phyloP scores from a whole-genome alignment of 2,797 vertebrate species.

The Hapalemur alaotrensis region DNA sequence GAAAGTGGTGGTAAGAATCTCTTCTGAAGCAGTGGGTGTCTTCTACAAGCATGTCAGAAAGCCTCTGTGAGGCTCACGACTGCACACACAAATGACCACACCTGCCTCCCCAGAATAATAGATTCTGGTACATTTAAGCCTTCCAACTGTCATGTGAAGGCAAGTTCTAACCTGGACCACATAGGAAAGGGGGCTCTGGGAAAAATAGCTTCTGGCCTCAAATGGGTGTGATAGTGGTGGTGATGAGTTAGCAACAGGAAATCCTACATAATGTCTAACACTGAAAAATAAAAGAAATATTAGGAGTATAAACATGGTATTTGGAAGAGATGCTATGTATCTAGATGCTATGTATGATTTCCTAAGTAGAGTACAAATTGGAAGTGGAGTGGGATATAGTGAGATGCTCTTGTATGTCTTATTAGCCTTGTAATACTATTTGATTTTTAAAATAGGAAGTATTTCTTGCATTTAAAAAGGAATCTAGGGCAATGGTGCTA shows the following conservation, averaged over 20 bases:
- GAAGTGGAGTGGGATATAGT: background rate
- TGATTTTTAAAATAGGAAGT: background rate
- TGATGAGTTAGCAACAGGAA: background rate
- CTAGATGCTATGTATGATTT: background rate
- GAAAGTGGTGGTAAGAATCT: background rate
- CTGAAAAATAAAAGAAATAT: background rate
- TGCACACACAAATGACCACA: background rate
- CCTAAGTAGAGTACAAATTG: background rate
- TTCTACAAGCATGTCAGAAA: background rate
- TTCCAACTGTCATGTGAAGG: background rate
- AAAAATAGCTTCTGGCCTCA: background rate
- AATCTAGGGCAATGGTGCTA: background rate
- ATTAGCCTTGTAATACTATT: background rate
- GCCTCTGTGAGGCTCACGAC: too few species aligned
- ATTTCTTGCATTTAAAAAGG: background rate
- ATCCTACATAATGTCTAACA: background rate
- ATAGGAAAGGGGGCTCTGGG: background rate
- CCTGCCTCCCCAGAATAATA: background rate
- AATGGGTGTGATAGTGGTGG: background rate
- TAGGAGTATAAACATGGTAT: background rate
- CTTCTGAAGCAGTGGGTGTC: background rate
- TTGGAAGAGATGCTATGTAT: background rate
- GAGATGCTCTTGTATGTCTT: background rate
- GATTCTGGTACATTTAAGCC: background rate
- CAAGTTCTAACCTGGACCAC: background rate